Evolutionary conservation across 1,140 invertebrate species (phyloP).

Genomic region (Drosophila gunungcola): DNA sequence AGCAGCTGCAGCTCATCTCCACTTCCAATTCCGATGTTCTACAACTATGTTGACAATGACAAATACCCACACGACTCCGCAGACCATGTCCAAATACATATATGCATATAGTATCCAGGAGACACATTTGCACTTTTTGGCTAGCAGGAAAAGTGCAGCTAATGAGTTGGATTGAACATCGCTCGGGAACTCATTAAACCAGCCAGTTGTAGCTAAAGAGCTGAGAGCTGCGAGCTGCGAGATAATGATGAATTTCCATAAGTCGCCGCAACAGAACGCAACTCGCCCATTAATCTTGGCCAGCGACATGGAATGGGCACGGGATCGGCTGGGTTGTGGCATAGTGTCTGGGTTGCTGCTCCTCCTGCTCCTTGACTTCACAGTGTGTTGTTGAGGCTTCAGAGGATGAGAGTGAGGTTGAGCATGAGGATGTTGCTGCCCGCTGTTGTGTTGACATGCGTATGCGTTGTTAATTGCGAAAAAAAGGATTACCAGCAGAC

Average conservation of each 20-base stretch:
- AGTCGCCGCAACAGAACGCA: constrained; percentile 77
- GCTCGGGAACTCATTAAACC: constrained; percentile 81
- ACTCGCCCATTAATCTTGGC: constrained; percentile 79
- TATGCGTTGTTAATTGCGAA: constrained; percentile 83
- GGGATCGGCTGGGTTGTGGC: constrained; percentile 26
- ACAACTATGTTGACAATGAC: constrained; percentile 84
- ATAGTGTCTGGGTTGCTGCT: constrained; percentile 4
- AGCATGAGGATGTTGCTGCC: constrained; percentile 27
- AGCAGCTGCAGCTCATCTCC: constrained; percentile 63
- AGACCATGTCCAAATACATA: constrained; percentile 13
- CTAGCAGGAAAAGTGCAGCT: constrained; percentile 74
- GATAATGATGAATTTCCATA: constrained; percentile 84
- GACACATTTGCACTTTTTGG: constrained; percentile 72
- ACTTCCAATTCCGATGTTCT: constrained; percentile 50
- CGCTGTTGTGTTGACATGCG: constrained; percentile 77
- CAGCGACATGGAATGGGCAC: constrained; percentile 53
- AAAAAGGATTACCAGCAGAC: constrained; percentile 74
- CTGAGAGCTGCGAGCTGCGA: constrained; percentile 23
- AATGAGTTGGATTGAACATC: constrained; percentile 82
- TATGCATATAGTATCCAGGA: constrained; percentile 14
- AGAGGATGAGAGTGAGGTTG: constrained; percentile 9
- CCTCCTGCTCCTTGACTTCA: constrained; percentile 1
- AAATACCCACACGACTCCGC: constrained; percentile 77
- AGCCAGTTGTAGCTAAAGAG: constrained; percentile 33
- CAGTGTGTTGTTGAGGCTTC: constrained; percentile 5